phyloP scores from a whole-genome alignment of 2,113 vertebrate genomes.

The Oxyura jamaicensis region DNA sequence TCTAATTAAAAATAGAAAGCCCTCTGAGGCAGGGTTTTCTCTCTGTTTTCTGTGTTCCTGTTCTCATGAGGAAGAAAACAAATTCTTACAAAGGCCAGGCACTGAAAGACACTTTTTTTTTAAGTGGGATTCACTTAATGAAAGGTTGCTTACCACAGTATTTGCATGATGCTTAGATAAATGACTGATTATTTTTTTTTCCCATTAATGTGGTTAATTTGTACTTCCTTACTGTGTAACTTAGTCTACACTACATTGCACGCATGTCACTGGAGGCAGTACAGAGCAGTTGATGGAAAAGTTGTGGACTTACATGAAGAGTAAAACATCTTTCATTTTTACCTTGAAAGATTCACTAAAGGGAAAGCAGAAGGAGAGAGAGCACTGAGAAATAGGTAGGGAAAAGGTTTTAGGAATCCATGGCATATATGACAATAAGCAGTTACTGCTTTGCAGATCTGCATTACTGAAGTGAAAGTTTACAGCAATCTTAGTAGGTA shows the following conservation, averaged over 20 bases:
- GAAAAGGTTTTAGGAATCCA: background rate
- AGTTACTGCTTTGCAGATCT: background rate
- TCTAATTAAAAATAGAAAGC: conserved; percentile 27
- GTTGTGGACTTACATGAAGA: background rate
- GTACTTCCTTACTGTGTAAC: background rate
- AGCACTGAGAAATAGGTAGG: background rate
- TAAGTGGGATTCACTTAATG: background rate
- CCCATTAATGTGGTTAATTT: background rate
- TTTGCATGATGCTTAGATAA: background rate
- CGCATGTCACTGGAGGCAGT: background rate
- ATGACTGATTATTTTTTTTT: background rate
- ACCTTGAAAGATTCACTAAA: background rate
- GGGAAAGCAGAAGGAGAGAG: background rate
- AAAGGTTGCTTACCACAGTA: background rate
- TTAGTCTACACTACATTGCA: background rate
- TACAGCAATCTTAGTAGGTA: background rate
- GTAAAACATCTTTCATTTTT: background rate
- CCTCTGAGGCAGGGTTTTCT: background rate
- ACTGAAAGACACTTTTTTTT: background rate
- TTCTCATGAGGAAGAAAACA: background rate
- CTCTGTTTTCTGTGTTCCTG: background rate
- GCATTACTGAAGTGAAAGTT: background rate
- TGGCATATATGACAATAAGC: background rate
- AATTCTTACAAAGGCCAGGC: background rate
- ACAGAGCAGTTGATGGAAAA: background rate